Conservation (phyloP, 2,888 invertebrate genomes). For the Tryphoninae sp. region DNA sequence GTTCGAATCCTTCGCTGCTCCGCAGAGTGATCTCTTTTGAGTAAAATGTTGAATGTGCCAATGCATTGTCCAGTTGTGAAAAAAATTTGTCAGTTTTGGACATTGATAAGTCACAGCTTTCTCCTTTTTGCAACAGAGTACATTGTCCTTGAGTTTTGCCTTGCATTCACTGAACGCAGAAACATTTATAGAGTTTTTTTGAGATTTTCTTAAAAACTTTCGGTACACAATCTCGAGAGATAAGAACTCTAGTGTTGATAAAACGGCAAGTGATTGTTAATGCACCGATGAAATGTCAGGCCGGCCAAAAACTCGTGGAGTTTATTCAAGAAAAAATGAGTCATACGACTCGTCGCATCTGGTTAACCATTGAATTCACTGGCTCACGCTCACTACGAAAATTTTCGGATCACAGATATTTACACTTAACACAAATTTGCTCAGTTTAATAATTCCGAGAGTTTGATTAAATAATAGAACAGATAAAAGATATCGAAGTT, state of each 20-base stretch:
- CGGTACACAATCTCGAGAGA: neutral
- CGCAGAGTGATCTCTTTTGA: neutral
- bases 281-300: neutral
- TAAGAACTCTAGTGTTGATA: neutral
- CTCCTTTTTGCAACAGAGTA: neutral
- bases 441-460: neutral
- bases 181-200: neutral
- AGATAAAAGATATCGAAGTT: neutral
- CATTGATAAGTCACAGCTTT: neutral
- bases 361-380: neutral
- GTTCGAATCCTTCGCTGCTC: neutral
- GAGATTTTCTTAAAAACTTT: neutral
- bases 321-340: neutral
- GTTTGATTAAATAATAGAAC: neutral
- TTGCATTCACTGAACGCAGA: neutral
- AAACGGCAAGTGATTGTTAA: neutral
- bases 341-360: neutral
- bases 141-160: neutral
- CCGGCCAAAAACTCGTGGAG: neutral
- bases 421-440: neutral
- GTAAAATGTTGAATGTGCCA: neutral
- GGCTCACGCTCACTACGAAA: neutral
- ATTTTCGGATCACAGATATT: neutral
- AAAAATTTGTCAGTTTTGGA: neutral
- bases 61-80: neutral